Evolutionary conservation across 1,140 invertebrate species (phyloP), one percentile per base, ranked within the genome.

Genomic region (Papilio polyxenes): DNA sequence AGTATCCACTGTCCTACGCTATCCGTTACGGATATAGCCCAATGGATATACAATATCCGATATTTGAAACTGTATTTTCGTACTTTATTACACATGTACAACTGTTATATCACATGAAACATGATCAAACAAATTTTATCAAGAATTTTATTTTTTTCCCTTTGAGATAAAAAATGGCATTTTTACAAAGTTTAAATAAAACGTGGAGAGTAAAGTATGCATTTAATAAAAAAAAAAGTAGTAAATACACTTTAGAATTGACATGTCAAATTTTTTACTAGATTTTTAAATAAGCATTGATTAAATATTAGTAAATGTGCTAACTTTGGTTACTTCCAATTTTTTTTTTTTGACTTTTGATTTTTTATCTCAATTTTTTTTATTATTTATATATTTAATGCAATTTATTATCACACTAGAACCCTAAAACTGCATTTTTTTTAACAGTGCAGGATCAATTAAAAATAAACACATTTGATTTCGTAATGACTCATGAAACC

Each of bases 11-110:
- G 65, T 11, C 65, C 20, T 72, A 6, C 10, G 13, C 31, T 40
- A 37, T 40, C 11, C 65, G 65, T 69, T 69, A 69, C 65, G 65
- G 65, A 69, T 69, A 69, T 69, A 23, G 31, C 65, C 37, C 65
- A 37, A 69, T 69, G 23, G 65, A 69, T 69, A 69, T 69, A 23
- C 65, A 40, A 69, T 37, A 69, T 1, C 23, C 0, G 65, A 69
- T 11, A 69, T 69, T 69, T 31, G 65, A 69, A 69, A 69, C 74
- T 75, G 65, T 72, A 72, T 72, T 72, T 72, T 37, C 9, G 31
- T 37, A 11, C 5, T 40, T 15, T 72, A 40, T 9, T n/a, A 31
- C 23, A 31, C 23, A 31, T 2, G 23, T 31, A 31, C 0, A 31
- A 31, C 23, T 31, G 23, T 31, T 31, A 31, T 31, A 31, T 31